Percentiles rank a stretch among this genome's conserved stretches.
Conservation (phyloP, 2,888 invertebrate species). For the Drosophila peninsularis region DNA sequence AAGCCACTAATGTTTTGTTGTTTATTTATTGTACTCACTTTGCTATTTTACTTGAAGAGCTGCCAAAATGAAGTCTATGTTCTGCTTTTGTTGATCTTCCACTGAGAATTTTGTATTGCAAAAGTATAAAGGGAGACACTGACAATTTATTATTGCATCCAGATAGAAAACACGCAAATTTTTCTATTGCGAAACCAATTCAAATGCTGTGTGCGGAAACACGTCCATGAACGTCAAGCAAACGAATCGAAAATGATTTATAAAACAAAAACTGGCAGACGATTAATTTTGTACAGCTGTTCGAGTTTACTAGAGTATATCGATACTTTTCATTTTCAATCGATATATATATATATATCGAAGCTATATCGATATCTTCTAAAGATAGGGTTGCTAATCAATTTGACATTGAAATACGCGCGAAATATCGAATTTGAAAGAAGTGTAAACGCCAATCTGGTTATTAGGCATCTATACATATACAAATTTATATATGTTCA, state of each 20-base stretch:
- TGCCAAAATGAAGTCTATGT: slow-evolving; percentile 41
- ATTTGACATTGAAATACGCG: neutral
- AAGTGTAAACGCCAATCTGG: neutral
- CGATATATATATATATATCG: slow-evolving; percentile 24
- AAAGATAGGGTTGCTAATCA: neutral
- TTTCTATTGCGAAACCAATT: slow-evolving; percentile 72
- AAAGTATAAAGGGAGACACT: slow-evolving; percentile 52
- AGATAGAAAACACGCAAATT: slow-evolving; percentile 71
- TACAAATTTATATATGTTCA: neutral
- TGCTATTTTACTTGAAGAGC: slow-evolving; percentile 35
- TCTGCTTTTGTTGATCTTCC: slow-evolving; percentile 42
- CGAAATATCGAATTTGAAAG: slow-evolving; percentile 1
- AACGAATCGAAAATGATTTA: slow-evolving; percentile 74
- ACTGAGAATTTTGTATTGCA: slow-evolving; percentile 73
- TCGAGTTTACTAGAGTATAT: slow-evolving; percentile 16
- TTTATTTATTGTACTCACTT: slow-evolving; percentile 46
- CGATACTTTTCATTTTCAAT: neutral
- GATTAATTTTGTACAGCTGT: slow-evolving; percentile 51
- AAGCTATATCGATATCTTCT: neutral
- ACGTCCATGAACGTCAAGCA: slow-evolving; percentile 70
- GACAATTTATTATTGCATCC: slow-evolving; percentile 67
- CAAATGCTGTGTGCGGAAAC: slow-evolving; percentile 64
- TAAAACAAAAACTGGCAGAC: slow-evolving; percentile 57
- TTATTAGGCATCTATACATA: too few species aligned
- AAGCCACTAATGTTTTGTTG: slow-evolving; percentile 15